phyloP scores from a whole-genome alignment of 2,888 invertebrate genomes.

The Scaptomyza tumidula region DNA sequence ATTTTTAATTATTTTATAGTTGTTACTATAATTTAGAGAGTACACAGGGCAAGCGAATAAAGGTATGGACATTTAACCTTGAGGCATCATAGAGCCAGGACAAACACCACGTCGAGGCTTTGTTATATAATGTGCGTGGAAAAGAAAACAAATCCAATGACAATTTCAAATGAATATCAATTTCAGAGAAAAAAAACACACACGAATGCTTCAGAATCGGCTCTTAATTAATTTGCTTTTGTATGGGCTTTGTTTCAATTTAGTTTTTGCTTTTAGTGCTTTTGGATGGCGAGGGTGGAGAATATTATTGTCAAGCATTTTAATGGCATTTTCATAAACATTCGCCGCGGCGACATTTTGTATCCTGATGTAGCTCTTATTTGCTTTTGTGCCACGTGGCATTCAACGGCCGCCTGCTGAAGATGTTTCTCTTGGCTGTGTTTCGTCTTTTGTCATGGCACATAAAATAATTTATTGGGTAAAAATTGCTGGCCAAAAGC shows the following conservation, averaged over 20 bases:
- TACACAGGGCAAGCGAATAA: too few species aligned
- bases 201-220: slow-evolving; percentile 16
- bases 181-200: slow-evolving; percentile 28
- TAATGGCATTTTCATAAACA: slow-evolving; percentile 75
- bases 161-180: slow-evolving; percentile 59
- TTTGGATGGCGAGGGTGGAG: slow-evolving; percentile 2
- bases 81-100: background rate
- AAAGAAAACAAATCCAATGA: slow-evolving; percentile 20
- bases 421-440: slow-evolving; percentile 13
- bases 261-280: slow-evolving; percentile 39
- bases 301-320: slow-evolving; percentile 58
- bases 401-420: slow-evolving; percentile 27
- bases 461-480: slow-evolving; percentile 76
- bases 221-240: slow-evolving; percentile 61
- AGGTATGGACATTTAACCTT: background rate
- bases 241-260: slow-evolving; percentile 23
- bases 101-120: background rate
- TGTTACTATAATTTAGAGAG: background rate
- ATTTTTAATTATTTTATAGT: too few species aligned
- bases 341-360: slow-evolving; percentile 42
- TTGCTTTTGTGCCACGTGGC: slow-evolving; percentile 68
- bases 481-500: slow-evolving; percentile 73
- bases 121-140: background rate
- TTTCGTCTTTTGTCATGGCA: slow-evolving; percentile 46
- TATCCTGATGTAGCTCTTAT: slow-evolving; percentile 59